These are phyloP conservation scores for Toxotes chatareus DNA, from an alignment of 2,113 vertebrate genomes.

Conservation along the genomic window DNA sequence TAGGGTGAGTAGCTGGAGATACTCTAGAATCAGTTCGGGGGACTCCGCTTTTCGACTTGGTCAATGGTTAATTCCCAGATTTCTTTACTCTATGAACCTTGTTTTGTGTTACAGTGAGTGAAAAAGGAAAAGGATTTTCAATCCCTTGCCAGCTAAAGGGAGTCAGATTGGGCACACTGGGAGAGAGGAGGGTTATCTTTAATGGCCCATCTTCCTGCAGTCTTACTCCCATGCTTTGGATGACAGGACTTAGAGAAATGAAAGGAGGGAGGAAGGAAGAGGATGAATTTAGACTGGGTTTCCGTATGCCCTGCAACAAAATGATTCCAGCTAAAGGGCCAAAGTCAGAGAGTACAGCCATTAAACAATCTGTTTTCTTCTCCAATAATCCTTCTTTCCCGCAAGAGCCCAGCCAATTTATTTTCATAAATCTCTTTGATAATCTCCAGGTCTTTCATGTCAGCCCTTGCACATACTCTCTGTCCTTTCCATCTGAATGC, in stretches of 20 bases:
- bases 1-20: conserved; percentile 10
- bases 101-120: conserved; percentile 54
- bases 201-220: conserved; percentile 59
- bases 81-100: conserved; percentile 45
- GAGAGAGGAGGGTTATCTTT: conserved; percentile 59
- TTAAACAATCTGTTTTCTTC: conserved; percentile 77
- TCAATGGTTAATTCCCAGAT: conserved; percentile 46
- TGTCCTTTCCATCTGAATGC: conserved; percentile 44
- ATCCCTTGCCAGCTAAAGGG: conserved; percentile 35
- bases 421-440: conserved; percentile 77
- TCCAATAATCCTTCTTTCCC: conserved; percentile 64
- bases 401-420: conserved; percentile 74
- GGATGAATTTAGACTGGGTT: conserved; percentile 6
- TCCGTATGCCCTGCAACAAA: conserved; percentile 14
- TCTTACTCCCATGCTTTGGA: conserved; percentile 34
- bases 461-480: conserved; percentile 2
- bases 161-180: conserved; percentile 50
- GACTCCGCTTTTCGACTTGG: conserved; percentile 45
- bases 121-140: conserved; percentile 35
- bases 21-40: conserved; percentile 30
- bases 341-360: conserved; percentile 33
- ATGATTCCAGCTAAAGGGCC: conserved; percentile 55
- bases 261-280: background rate
- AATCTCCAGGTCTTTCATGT: conserved; percentile 75
- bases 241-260: conserved; percentile 38